These are phyloP conservation scores for Odontamblyopus lacepedii DNA, from an alignment of 2,797 vertebrate genomes.

Conservation along the genomic window DNA sequence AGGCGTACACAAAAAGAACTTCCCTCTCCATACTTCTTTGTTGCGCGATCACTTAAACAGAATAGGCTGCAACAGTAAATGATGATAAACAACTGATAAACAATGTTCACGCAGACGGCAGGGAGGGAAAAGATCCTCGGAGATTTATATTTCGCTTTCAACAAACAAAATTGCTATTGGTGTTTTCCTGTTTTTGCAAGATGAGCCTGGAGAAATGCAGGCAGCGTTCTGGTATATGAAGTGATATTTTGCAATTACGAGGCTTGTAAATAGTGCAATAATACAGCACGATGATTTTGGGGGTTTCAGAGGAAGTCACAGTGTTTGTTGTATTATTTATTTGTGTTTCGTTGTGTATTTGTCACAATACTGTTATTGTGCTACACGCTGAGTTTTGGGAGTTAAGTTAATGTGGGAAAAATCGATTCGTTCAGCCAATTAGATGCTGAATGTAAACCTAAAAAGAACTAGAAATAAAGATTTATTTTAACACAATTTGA, in stretches of 20 bases:
- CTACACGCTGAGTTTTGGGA: background rate
- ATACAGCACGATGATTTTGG: slow-evolving; percentile 66
- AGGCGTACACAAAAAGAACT: slow-evolving; percentile 5
- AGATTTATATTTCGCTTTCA: slow-evolving; percentile 42
- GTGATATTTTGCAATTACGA: slow-evolving; percentile 62
- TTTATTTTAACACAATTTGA: too few species aligned
- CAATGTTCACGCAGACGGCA: slow-evolving; percentile 21
- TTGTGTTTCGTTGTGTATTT: slow-evolving; percentile 63
- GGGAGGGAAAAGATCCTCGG: slow-evolving; percentile 38
- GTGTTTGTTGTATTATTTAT: slow-evolving; percentile 58
- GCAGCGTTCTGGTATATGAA: slow-evolving; percentile 37
- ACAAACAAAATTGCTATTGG: slow-evolving; percentile 34
- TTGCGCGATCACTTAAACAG: slow-evolving; percentile 28
- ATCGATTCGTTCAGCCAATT: background rate
- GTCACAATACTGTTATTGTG: slow-evolving; percentile 49
- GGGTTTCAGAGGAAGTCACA: slow-evolving; percentile 69
- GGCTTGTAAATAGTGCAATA: slow-evolving; percentile 62
- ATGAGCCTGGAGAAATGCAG: slow-evolving; percentile 39
- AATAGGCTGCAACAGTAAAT: slow-evolving; percentile 18
- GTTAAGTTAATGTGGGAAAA: background rate
- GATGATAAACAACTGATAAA: slow-evolving; percentile 4
- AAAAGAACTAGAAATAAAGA: too few species aligned
- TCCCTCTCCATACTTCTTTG: background rate
- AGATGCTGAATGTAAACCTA: background rate
- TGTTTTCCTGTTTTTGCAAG: slow-evolving; percentile 48